phyloP scores from a whole-genome alignment of 2,797 vertebrate species.

The Gobionotothen gibberifrons region DNA sequence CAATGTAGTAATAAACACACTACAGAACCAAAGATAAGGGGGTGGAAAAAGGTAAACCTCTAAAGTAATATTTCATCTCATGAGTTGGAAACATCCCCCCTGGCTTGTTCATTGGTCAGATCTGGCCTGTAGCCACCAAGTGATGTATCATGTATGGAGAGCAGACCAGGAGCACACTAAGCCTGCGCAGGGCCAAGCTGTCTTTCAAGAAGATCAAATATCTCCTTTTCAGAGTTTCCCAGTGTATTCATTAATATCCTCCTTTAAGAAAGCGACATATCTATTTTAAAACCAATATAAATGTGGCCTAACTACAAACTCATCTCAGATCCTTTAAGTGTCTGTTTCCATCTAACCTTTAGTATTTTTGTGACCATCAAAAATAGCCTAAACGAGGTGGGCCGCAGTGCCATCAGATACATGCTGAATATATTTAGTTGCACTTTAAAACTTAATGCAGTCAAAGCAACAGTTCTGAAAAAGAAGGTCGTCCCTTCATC shows the following conservation, averaged over 20 bases:
- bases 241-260: background rate
- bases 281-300: background rate
- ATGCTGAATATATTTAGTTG: background rate
- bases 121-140: slow-evolving; percentile 29
- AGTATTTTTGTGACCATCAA: background rate
- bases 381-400: background rate
- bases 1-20: background rate
- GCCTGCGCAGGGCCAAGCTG: background rate
- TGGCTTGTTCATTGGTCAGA: slow-evolving; percentile 29
- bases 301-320: background rate
- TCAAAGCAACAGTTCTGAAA: background rate
- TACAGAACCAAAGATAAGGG: background rate
- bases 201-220: background rate
- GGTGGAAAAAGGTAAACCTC: no score
- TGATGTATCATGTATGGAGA: slow-evolving; percentile 17
- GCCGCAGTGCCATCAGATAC: background rate
- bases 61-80: slow-evolving; percentile 10
- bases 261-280: background rate
- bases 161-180: background rate
- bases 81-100: slow-evolving; percentile 1
- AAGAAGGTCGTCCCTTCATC: background rate
- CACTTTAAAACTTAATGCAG: background rate
- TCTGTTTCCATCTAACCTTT: slow-evolving; percentile 9
- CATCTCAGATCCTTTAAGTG: background rate
- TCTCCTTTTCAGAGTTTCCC: background rate